phyloP scores from a whole-genome alignment of 2,888 invertebrate genomes.

The Diarsia brunnea region DNA sequence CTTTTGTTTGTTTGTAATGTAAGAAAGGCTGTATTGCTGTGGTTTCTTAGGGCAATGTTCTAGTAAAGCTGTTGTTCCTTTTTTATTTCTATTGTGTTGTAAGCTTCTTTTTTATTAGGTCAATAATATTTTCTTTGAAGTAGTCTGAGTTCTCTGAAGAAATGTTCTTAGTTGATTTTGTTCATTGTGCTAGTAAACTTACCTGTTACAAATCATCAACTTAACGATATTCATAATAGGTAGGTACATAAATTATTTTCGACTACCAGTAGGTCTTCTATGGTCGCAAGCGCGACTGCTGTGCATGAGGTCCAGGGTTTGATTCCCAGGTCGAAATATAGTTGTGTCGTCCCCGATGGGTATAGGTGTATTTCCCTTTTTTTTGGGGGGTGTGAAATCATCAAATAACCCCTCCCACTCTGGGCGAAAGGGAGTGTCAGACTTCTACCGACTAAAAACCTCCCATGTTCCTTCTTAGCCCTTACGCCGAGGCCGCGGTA shows the following conservation, averaged over 20 bases:
- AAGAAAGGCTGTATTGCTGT: conserved; percentile 32
- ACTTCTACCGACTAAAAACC: too few relatives aligned
- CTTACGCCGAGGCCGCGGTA: too few relatives aligned
- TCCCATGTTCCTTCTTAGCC: too few relatives aligned
- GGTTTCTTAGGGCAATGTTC: conserved; percentile 45
- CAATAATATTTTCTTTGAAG: conserved; percentile 30
- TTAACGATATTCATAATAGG: background rate
- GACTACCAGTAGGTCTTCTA: background rate
- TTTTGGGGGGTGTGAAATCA: too few relatives aligned
- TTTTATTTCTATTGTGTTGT: conserved; percentile 28
- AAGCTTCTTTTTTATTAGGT: conserved; percentile 39
- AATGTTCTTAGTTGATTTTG: background rate
- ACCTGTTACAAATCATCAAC: background rate
- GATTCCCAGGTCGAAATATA: background rate
- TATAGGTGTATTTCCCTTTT: too few relatives aligned
- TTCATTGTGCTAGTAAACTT: background rate
- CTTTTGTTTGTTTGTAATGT: conserved; percentile 35
- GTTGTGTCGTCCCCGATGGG: too few relatives aligned
- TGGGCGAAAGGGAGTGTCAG: too few relatives aligned
- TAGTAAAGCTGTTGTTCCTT: conserved; percentile 46
- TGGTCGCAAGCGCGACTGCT: too few relatives aligned
- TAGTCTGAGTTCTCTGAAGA: background rate
- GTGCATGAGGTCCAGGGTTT: background rate
- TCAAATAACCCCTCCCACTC: too few relatives aligned
- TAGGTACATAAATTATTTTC: too few relatives aligned